Base-by-base conservation (phyloP, 2,888 invertebrate genomes). In the Notodonta dromedarius region DNA sequence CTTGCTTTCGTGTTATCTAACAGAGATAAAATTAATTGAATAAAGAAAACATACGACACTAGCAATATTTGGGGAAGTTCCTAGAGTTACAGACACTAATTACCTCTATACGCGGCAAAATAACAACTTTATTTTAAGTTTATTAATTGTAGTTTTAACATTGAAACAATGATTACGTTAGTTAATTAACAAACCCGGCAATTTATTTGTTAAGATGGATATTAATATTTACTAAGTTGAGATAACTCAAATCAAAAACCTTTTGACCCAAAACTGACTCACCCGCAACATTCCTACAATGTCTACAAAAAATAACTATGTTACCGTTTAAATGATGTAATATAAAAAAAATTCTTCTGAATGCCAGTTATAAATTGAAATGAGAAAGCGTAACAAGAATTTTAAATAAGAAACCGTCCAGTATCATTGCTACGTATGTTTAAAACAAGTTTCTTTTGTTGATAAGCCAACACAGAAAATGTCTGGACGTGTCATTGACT, bases 401-500 rank as follows among this genome's bases (percentile, higher is more conserved):
- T 85, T 86, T 83, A 83, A 85, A 87, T 84, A 83, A 84, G 82
- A 79, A 83, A 81, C 76, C 76, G 70, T 71, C 82, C 80, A 71
- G 72, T 79, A 78, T 79, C 83, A 83, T 85, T 85, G 84, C 81
- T 82, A 73, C 74, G 82, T 80, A 73, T 82, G 84, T 83, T 82
- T 82, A 78, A 87, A 90, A 89, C 89, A 82, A 86, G 90, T 89
- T 90, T 88, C 86, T 89, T 87, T 89, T 85, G 86, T 86, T 87
- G 90, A 90, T 90, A 90, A 90, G 83, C 79, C 79, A 78, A 78
- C 83, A 78, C 83, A 81, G 78, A 82, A 80, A 74, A 84, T 80
- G 80, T 80, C 82, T 79, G 80, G 76, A 81, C 73, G 83, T 84
- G 87, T 83, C 87, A 79, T 86, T 88, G 88, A 87, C 87, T 85